Evolutionary conservation across 2,888 invertebrate species (phyloP), one percentile per base, ranked within the genome.

Genomic region (Spatulosminthurus flaviceps): DNA sequence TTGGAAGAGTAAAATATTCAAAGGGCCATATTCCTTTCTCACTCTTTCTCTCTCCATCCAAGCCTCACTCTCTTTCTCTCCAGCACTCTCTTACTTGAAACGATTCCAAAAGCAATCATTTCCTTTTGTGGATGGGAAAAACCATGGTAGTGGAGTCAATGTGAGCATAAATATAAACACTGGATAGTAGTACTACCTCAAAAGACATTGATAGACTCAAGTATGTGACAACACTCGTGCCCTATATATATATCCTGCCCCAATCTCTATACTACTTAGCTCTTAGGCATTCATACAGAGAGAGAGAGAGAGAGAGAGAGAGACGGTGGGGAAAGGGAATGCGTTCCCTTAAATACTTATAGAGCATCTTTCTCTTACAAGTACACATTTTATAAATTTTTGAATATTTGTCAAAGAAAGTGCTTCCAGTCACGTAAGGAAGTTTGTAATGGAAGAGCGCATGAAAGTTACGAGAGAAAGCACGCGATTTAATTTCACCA

Each of bases 341-440:
- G 34, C 34, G 34, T 34, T 34, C 4, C 34, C 4, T 34, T 34
- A 51, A 9, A 51, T n/a, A n/a, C n/a, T n/a, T n/a, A n/a, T n/a
- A n/a, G n/a, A n/a, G n/a, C n/a, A n/a, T n/a, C n/a, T n/a, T n/a
- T n/a, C n/a, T n/a, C n/a, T n/a, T n/a, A 34, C 5, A 7, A 9
- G 34, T 34, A 34, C 5, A 34, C 5, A 34, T 34, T 51, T 51
- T 19, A 51, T 51, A 51, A 51, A 51, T 51, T 11, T 51, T 51
- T 51, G 51, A 51, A 51, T 51, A 51, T 51, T 51, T 51, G 51
- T 51, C 51, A 51, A 51, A 51, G 51, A 51, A 51, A 51, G 51
- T 51, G 51, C 51, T 51, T 16, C 51, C 2, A 51, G 51, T 51
- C 51, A 51, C 51, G 51, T 51, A 51, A 51, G 16, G 51, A 19